A percentile compares a stretch with the other conserved stretches of the same genome.
Conservation (phyloP, 2,113 vertebrate species). For the Miniopterus natalensis region DNA sequence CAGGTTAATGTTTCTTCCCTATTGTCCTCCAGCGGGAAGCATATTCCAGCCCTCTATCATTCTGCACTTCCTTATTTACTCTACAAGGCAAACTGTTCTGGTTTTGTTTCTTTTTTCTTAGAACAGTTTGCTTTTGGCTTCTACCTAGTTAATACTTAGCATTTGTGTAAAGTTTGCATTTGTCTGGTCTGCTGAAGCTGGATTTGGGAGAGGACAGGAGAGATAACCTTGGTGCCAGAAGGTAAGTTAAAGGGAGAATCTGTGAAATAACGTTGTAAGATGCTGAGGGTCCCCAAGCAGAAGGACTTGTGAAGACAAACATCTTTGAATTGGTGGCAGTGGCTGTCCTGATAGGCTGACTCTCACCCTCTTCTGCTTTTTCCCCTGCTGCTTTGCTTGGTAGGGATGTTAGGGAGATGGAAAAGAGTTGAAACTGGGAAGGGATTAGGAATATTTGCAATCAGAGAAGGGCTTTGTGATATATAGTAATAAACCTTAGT, state of each 20-base stretch:
- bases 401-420: not conserved
- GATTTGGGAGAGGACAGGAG: not conserved
- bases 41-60: not conserved
- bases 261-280: not conserved
- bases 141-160: slow-evolving; percentile 55
- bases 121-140: not conserved
- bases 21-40: not conserved
- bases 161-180: slow-evolving; percentile 24
- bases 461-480: not conserved
- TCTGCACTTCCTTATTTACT: not conserved
- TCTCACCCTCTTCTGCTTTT: not conserved
- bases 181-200: not conserved
- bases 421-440: not conserved
- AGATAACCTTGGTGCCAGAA: slow-evolving; percentile 2
- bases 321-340: not conserved
- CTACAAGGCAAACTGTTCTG: not conserved
- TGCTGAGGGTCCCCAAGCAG: not conserved
- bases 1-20: not conserved
- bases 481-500: not conserved
- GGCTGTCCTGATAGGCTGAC: not conserved
- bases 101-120: not conserved
- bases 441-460: not conserved
- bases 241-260: not conserved
- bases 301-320: not conserved
- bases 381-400: not conserved